phyloP scores from a whole-genome alignment of 2,797 vertebrate species.

The Alcedo atthis region DNA sequence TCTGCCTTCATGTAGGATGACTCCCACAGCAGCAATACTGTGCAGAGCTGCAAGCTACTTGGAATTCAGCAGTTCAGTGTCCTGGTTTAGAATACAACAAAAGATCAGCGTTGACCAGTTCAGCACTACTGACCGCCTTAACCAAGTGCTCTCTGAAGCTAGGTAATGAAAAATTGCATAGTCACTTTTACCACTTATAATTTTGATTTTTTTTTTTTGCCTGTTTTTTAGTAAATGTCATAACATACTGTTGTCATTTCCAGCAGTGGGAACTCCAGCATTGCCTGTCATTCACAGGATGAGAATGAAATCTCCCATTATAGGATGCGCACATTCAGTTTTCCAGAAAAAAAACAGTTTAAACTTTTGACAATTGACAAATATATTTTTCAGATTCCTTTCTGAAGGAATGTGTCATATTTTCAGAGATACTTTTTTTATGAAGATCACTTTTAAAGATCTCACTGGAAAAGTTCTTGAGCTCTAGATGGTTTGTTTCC shows the following conservation, averaged over 20 bases:
- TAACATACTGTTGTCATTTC: background rate
- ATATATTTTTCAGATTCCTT: background rate
- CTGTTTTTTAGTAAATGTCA: background rate
- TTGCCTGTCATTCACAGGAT: background rate
- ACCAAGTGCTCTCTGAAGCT: background rate
- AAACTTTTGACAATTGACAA: background rate
- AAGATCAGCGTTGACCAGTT: background rate
- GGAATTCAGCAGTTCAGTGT: background rate
- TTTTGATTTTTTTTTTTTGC: background rate
- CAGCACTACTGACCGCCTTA: background rate
- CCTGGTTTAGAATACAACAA: background rate
- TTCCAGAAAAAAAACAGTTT: background rate
- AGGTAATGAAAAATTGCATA: background rate
- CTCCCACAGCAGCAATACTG: background rate
- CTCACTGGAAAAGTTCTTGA: background rate
- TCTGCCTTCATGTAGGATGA: background rate
- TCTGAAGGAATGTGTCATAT: background rate
- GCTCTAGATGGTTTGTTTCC: background rate
- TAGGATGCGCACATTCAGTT: background rate
- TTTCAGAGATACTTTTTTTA: background rate
- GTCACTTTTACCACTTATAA: background rate
- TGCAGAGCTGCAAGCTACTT: background rate
- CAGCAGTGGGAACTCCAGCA: background rate
- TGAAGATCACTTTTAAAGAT: background rate
- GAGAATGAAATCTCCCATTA: background rate